Base-by-base conservation (phyloP, 1,140 invertebrate genomes). In the Muscidifurax raptorellus region DNA sequence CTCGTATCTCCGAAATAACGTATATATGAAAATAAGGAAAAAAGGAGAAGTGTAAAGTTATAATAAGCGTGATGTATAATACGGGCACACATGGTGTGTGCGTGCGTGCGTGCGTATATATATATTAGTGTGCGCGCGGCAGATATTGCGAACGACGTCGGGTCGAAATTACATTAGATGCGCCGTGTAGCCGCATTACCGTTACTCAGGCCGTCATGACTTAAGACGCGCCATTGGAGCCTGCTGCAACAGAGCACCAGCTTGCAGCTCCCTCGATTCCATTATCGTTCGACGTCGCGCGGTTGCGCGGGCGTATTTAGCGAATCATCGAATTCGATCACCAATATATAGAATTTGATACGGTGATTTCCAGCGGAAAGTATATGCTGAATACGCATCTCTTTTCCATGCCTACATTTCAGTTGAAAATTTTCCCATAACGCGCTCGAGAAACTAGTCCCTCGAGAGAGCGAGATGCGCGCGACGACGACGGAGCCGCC, bases 101-200 rank as follows among this genome's bases (percentile, higher is more conserved):
- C 10, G 9, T 36, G 4, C 83, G 36, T 59, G 30, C 59, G 6
- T 27, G 22, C 40, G 6, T 7, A 15, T 32, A 59, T 59, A 59
- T 47, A 59, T 59, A 30, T n/a, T n/a, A n/a, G n/a, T n/a, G 15
- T 13, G 15, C 64, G 12, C 0, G n/a, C 36, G 22, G 25, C 44
- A 32, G 74, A 82, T 77, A 59, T 22, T 40, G 44, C 30, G 28
- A 59, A n/a, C 52, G n/a, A n/a, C 52, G 52, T 59, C 18, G 83
- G 72, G 44, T 85, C 66, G 25, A 77, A 80, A 67, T 81, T 77
- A 30, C 71, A 82, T 77, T 82, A 86, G 71, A 82, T 75, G 40
- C 13, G 71, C 71, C 36, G 71, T 52, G 71, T 75, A 30, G 52
- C 67, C 80, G 71, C 52, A 75, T 82, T 75, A 75, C 22, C 18